Percentiles rank a stretch among this genome's conserved stretches.
These are phyloP conservation scores for Neocloeon triangulifer DNA, from an alignment of 1,140 invertebrate genomes.

Conservation along the genomic window DNA sequence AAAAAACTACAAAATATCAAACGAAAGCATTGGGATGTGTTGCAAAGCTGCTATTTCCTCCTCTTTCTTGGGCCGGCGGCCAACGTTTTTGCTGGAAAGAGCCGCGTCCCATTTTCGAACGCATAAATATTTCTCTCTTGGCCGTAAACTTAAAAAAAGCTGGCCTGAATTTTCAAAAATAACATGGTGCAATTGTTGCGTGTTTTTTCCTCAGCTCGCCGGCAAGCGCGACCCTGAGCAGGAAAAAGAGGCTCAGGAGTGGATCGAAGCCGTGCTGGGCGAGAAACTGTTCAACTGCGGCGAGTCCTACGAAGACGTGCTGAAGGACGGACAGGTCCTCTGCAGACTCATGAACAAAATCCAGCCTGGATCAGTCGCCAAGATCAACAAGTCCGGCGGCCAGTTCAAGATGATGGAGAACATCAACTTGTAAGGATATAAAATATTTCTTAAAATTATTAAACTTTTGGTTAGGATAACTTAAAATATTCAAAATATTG, in stretches of 20 bases:
- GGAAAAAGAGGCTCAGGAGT: slow-evolving; percentile 62
- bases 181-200: no score
- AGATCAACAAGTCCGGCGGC: slow-evolving; percentile 70
- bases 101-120: not conserved
- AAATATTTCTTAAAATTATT: no score
- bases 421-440: slow-evolving; percentile 56
- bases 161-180: not conserved
- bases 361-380: slow-evolving; percentile 51
- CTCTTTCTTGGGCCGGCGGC: not conserved
- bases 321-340: slow-evolving; percentile 68
- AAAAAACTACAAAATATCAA: no score
- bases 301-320: slow-evolving; percentile 42
- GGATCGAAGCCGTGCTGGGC: slow-evolving; percentile 68
- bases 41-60: not conserved
- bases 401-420: slow-evolving; percentile 95
- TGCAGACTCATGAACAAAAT: slow-evolving; percentile 83
- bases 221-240: slow-evolving; percentile 64
- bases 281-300: slow-evolving; percentile 45
- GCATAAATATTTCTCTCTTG: not conserved
- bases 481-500: no score
- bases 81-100: not conserved
- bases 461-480: no score
- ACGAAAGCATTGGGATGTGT: no score
- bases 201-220: no score
- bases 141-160: not conserved